phyloP scores from a whole-genome alignment of 1,140 invertebrate species.

The Teleopsis dalmanni region DNA sequence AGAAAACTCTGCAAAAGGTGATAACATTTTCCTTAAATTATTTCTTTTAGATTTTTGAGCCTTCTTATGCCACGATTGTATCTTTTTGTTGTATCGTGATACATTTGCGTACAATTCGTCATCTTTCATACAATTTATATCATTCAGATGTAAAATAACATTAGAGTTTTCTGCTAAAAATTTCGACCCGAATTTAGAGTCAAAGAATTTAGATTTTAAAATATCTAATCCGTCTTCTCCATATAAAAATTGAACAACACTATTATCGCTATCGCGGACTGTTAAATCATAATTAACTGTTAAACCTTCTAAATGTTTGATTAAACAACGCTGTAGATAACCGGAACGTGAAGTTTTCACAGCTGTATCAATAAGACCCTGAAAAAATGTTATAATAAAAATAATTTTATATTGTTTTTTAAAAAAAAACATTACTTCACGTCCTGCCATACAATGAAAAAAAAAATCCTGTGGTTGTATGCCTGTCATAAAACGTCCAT shows the following conservation, averaged over 20 bases:
- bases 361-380: constrained; percentile 74
- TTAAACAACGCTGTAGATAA: constrained; percentile 94
- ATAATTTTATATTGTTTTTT: constrained; percentile 6
- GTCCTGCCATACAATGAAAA: constrained; percentile 99
- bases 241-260: constrained; percentile 93
- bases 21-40: not conserved
- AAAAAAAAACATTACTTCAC: constrained; percentile 60
- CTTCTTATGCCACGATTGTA: constrained; percentile 51
- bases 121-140: constrained; percentile 40
- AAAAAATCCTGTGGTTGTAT: constrained; percentile 97
- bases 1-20: constrained; percentile 36
- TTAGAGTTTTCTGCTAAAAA: constrained; percentile 75
- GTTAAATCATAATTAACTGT: constrained; percentile 87
- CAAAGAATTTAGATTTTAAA: constrained; percentile 76
- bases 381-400: not conserved
- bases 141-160: constrained; percentile 48
- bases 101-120: constrained; percentile 52
- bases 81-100: constrained; percentile 47
- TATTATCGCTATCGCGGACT: constrained; percentile 89
- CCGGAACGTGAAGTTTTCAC: constrained; percentile 94
- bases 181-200: constrained; percentile 60
- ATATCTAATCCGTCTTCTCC: constrained; percentile 98
- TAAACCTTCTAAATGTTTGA: constrained; percentile 96
- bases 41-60: not conserved
- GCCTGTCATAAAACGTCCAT: constrained; percentile 93